A percentile compares a stretch with the other conserved stretches of the same genome.
phyloP scores from a whole-genome alignment of 2,113 vertebrate species.

The Aegithalos caudatus region DNA sequence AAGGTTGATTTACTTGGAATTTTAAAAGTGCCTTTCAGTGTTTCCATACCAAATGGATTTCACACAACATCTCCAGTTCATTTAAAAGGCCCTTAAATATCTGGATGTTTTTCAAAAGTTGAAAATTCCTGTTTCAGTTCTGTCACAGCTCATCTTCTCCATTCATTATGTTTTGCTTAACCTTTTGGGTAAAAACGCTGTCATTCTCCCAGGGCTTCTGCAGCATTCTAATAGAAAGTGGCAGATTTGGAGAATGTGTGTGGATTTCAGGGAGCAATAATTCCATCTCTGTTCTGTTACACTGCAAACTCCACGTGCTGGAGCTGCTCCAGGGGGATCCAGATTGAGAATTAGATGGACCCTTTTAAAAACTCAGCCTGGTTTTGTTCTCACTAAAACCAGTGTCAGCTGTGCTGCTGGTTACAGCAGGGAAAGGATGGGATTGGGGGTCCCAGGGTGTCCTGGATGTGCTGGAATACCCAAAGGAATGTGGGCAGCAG shows the following conservation, averaged over 20 bases:
- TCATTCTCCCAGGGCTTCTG: background rate
- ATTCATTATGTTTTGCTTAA: slow-evolving; percentile 9
- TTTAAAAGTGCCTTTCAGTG: background rate
- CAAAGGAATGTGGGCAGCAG: background rate
- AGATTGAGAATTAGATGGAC: background rate
- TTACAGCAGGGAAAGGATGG: background rate
- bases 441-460: background rate
- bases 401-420: background rate
- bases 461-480: background rate
- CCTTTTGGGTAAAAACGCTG: background rate
- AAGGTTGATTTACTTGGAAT: background rate
- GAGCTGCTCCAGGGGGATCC: background rate
- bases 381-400: background rate
- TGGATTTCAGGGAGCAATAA: background rate
- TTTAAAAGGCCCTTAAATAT: background rate
- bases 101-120: background rate
- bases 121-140: background rate
- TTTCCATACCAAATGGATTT: background rate
- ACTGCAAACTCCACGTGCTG: background rate
- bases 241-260: background rate
- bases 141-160: background rate
- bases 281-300: background rate
- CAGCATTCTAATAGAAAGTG: background rate
- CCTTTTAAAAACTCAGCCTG: background rate
- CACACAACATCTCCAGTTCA: background rate